These are phyloP conservation scores for Stenotaenia linearis DNA, from an alignment of 2,888 invertebrate species.

Conservation along the genomic window DNA sequence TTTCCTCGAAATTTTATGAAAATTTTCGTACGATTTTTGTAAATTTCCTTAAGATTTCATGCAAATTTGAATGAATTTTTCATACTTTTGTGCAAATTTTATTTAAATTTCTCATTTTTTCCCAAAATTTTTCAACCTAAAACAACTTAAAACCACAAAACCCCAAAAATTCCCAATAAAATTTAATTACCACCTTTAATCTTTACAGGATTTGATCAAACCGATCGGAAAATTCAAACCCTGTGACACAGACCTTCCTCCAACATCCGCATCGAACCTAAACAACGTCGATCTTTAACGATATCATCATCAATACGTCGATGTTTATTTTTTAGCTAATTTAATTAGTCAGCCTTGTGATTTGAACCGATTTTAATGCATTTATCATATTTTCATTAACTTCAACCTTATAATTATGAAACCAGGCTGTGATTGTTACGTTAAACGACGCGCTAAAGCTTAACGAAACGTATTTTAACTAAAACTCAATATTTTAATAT, in stretches of 20 bases:
- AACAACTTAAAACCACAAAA: too few species aligned
- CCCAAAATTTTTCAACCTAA: too few species aligned
- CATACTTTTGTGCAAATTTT: too few species aligned
- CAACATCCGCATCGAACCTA: conserved; percentile 67
- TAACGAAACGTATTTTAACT: background rate
- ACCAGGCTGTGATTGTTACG: background rate
- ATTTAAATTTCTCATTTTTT: too few species aligned
- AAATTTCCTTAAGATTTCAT: too few species aligned
- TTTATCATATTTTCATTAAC: background rate
- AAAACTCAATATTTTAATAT: background rate
- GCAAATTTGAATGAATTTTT: too few species aligned
- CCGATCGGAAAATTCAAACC: conserved; percentile 63
- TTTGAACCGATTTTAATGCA: background rate
- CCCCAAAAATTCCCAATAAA: too few species aligned
- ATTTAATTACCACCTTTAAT: too few species aligned
- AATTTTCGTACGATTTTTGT: too few species aligned
- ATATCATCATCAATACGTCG: background rate
- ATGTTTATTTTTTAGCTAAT: background rate
- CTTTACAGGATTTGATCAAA: conserved; percentile 53
- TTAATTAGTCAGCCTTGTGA: background rate
- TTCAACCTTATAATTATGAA: background rate
- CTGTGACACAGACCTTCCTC: conserved; percentile 58
- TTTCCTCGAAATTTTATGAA: too few species aligned
- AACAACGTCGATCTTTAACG: conserved; percentile 64
- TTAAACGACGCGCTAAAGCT: background rate